Evolutionary conservation across 2,888 invertebrate species (phyloP), one percentile per base, ranked within the genome.

Genomic region (Caenorhabditis sulstoni): DNA sequence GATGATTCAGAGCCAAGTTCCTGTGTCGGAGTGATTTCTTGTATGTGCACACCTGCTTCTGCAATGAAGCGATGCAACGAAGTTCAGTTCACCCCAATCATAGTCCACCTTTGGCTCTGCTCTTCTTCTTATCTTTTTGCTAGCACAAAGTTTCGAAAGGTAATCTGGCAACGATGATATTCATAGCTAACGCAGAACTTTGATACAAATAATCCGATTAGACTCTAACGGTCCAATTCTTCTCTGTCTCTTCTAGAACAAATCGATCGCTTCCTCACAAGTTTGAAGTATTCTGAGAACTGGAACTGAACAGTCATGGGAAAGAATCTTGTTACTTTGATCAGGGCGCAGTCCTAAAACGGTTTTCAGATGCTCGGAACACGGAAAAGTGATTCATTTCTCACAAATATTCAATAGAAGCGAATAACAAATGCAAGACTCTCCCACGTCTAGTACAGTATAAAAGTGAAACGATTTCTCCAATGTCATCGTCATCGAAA

Each of bases 291-390:
- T 47, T 47, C 3, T 47, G 66, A 47, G 12, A 47, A 66, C 57
- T 14, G 9, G 3, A 41, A 45, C 20, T 44, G 44, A 58, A 58
- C 23, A 45, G 22, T 44, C n/a, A 14, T 58, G 45, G 14, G 12
- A 41, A 22, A 41, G 18, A 14, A 55, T 1, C 22, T 18, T 70
- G 70, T 70, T 70, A 62, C 61, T 70, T 70, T 70, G 70, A 62
- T 61, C 70, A 47, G 9, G 37, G 53, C 20, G 39, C 8, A 37
- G 55, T 37, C 35, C 35, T 4, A 18, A 14, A 16, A 55, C 16
- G n/a, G 55, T 55, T 29, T n/a, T 29, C n/a, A 3, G 16, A 20
- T 20, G 12, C n/a, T 12, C 22, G 20, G 39, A 41, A 37, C 37
- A 49, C 45, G 20, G 57, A 20, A 39, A 9, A 55, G n/a, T 67